phyloP scores from a whole-genome alignment of 1,140 invertebrate species.

The Hestina assimilis region DNA sequence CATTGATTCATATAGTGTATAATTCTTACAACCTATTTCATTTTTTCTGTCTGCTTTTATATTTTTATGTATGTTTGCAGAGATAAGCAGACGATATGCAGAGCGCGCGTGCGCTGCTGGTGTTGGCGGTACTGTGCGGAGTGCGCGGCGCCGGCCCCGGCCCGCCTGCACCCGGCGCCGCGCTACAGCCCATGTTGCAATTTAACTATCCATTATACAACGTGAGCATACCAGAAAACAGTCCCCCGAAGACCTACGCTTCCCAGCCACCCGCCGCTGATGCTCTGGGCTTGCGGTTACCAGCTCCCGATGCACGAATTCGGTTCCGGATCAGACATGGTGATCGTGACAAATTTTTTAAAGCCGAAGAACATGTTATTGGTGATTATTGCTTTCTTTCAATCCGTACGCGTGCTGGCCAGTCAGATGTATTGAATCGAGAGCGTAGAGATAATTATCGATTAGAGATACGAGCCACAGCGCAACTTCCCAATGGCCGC shows the following conservation, averaged over 20 bases:
- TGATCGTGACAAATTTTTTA: conserved; percentile 94
- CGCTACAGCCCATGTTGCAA: conserved; percentile 29
- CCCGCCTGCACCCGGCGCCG: conserved; percentile 31
- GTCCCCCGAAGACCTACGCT: conserved; percentile 90
- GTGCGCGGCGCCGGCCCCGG: conserved; percentile 51
- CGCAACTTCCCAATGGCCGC: conserved; percentile 80
- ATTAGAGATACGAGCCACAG: conserved; percentile 88
- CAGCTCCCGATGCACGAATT: conserved; percentile 79
- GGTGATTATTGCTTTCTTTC: conserved; percentile 96
- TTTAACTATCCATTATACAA: conserved; percentile 91
- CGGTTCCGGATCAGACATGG: conserved; percentile 90
- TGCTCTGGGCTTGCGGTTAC: conserved; percentile 77
- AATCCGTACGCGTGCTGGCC: conserved; percentile 91
- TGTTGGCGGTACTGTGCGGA: conserved; percentile 51
- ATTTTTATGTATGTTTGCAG: conserved; percentile 19
- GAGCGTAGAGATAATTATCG: conserved; percentile 92
- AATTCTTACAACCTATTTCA: no score
- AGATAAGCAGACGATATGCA: conserved; percentile 37
- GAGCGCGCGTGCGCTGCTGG: conserved; percentile 58
- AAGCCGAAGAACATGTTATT: conserved; percentile 90
- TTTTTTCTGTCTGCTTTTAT: no score
- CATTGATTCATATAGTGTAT: no score
- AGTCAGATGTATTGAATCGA: conserved; percentile 91
- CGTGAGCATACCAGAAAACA: conserved; percentile 94
- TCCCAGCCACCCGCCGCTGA: conserved; percentile 78